These are phyloP conservation scores for Neomorphus geoffroyi DNA, from an alignment of 2,797 vertebrate genomes.

Conservation along the genomic window DNA sequence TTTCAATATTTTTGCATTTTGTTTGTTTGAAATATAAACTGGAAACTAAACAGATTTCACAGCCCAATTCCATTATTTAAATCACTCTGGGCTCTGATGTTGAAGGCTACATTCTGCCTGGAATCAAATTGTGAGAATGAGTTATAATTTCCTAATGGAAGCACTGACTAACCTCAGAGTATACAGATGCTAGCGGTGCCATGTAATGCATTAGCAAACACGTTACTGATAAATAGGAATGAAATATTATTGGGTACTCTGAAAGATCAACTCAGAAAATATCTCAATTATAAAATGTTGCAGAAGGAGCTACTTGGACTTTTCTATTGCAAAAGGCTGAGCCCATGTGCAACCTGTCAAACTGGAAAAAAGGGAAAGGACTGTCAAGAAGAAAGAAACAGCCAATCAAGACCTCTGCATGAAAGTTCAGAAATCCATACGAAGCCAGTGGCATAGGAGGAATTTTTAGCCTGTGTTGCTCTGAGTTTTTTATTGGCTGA, in stretches of 20 bases:
- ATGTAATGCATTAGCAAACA: constrained; percentile 35
- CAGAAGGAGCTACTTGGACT: constrained; percentile 1
- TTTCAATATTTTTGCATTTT: constrained; percentile 22
- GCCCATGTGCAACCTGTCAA: not conserved
- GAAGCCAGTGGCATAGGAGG: not conserved
- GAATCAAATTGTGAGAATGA: constrained; percentile 21
- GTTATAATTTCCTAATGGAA: constrained; percentile 53
- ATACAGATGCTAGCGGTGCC: constrained; percentile 34
- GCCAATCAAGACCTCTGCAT: not conserved
- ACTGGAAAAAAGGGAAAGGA: not conserved
- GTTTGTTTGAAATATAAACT: not conserved
- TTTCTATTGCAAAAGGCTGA: not conserved
- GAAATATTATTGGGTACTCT: not conserved
- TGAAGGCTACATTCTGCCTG: constrained; percentile 39
- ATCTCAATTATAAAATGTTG: constrained; percentile 1
- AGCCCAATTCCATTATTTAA: constrained; percentile 32
- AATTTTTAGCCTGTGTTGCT: not conserved
- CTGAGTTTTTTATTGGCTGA: not conserved
- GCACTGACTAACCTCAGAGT: constrained; percentile 24
- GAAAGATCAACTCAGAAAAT: not conserved
- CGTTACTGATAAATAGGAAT: constrained; percentile 30
- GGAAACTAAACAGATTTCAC: constrained; percentile 28
- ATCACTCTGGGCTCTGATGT: not conserved
- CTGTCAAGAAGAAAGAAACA: too few species aligned
- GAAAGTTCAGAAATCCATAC: not conserved